phyloP scores from a whole-genome alignment of 2,113 vertebrate species.

The Nycticryphes semicollaris region DNA sequence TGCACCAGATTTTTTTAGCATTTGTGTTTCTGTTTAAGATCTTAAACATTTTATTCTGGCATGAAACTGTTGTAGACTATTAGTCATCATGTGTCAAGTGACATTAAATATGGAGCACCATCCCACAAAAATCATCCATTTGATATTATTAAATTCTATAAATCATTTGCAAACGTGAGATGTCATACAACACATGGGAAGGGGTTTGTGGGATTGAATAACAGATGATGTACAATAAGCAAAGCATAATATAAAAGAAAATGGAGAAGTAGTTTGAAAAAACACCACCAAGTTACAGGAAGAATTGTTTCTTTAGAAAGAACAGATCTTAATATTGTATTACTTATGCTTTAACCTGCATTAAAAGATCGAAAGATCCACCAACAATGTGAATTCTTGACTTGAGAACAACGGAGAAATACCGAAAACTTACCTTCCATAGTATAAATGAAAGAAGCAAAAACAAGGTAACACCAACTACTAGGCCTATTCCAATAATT shows the following conservation, averaged over 20 bases:
- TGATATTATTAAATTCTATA: neutral
- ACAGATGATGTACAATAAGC: neutral
- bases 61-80: neutral
- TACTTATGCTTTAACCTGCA: neutral
- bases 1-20: neutral
- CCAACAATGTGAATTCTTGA: neutral
- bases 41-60: neutral
- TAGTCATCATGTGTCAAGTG: neutral
- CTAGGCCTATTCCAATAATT: slow-evolving; percentile 82
- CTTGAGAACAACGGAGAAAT: neutral
- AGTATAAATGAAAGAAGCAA: slow-evolving; percentile 81
- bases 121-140: neutral
- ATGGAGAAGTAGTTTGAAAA: neutral
- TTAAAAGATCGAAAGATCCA: neutral
- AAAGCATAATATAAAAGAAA: neutral
- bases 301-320: neutral
- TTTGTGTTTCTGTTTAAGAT: neutral
- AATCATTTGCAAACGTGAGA: neutral
- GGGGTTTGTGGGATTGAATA: neutral
- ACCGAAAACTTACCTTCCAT: slow-evolving; percentile 85
- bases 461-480: slow-evolving; percentile 83
- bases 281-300: neutral
- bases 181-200: neutral
- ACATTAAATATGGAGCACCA: neutral
- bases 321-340: neutral